These are phyloP conservation scores for Intellagama lesueurii DNA, from an alignment of 2,797 vertebrate species.

Conservation along the genomic window DNA sequence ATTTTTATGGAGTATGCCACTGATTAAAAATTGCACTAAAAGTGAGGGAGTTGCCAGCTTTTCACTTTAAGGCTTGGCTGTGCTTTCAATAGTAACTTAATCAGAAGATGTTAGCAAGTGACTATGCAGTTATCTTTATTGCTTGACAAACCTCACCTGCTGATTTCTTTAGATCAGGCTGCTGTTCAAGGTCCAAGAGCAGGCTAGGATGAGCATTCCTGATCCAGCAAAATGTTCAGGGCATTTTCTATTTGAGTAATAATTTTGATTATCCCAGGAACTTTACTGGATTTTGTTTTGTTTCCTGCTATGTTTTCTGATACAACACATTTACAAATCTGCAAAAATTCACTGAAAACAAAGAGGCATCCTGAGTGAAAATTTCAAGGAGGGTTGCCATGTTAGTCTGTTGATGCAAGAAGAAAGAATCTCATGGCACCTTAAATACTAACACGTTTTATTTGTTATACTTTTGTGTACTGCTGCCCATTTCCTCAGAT, in stretches of 20 bases:
- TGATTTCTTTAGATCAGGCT: not conserved
- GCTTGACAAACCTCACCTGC: not conserved
- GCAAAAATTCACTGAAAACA: too few species aligned
- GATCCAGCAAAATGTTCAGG: not conserved
- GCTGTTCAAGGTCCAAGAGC: not conserved
- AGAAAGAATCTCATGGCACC: too few species aligned
- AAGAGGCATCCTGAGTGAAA: too few species aligned
- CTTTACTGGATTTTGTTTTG: too few species aligned
- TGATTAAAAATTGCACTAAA: not conserved
- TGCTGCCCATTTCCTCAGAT: too few species aligned
- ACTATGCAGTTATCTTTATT: not conserved
- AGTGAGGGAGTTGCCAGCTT: not conserved
- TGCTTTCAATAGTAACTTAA: not conserved
- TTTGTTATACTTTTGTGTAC: too few species aligned
- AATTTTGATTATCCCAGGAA: too few species aligned
- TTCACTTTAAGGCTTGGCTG: not conserved
- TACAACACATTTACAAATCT: too few species aligned
- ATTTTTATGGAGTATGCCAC: not conserved
- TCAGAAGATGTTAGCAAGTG: not conserved
- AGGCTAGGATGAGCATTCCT: not conserved
- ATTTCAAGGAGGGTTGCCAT: too few species aligned
- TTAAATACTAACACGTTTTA: too few species aligned
- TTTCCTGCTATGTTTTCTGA: too few species aligned
- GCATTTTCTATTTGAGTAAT: not conserved
- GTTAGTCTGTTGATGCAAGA: too few species aligned